Conservation (phyloP, 2,113 vertebrate species). For the Actenoides lindsayi region DNA sequence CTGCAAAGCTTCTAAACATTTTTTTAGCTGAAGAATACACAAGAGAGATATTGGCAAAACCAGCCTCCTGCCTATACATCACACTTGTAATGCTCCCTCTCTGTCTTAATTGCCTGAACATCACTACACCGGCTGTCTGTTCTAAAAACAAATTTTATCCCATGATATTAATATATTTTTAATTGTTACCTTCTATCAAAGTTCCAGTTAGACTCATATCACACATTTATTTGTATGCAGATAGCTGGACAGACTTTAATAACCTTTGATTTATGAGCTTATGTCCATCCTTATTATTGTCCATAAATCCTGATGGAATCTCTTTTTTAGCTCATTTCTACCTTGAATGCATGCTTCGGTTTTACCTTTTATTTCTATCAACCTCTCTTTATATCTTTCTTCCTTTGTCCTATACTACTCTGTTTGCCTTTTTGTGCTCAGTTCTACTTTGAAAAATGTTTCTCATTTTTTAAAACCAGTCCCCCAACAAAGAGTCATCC, state of each 20-base stretch:
- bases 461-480: not conserved
- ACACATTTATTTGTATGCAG: not conserved
- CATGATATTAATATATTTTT: constrained; percentile 15
- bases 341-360: not conserved
- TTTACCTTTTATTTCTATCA: constrained; percentile 11
- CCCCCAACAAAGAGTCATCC: not conserved
- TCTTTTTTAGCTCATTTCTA: constrained; percentile 10
- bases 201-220: not conserved
- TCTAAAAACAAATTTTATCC: not conserved
- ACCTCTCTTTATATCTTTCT: not conserved
- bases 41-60: not conserved
- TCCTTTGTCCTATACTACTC: not conserved
- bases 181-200: not conserved
- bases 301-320: constrained; percentile 4
- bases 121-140: not conserved
- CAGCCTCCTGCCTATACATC: not conserved
- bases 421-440: not conserved
- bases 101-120: not conserved
- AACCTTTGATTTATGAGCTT: not conserved
- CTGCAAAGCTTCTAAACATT: not conserved
- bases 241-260: not conserved
- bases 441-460: not conserved
- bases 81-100: not conserved
- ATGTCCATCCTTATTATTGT: constrained; percentile 2
- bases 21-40: not conserved